These are phyloP conservation scores for Agapornis roseicollis DNA, from an alignment of 2,113 vertebrate genomes.

Conservation along the genomic window DNA sequence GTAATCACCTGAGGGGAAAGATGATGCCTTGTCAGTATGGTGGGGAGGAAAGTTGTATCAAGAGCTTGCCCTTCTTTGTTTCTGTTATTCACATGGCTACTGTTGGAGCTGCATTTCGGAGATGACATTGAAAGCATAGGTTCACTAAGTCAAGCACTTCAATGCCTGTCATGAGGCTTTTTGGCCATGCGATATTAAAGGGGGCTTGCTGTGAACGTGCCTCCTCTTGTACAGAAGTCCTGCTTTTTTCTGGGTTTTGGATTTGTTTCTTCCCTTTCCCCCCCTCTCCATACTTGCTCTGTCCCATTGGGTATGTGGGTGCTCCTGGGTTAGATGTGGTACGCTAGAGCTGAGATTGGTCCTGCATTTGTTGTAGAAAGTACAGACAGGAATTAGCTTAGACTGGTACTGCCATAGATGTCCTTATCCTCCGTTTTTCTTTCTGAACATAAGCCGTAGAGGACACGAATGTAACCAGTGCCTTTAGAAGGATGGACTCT, in stretches of 20 bases:
- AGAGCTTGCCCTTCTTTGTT: background rate
- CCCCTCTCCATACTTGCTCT: background rate
- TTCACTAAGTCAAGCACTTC: background rate
- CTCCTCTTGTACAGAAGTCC: background rate
- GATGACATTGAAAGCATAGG: background rate
- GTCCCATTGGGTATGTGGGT: background rate
- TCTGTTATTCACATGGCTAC: background rate
- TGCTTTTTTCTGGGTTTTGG: background rate
- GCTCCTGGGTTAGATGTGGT: background rate
- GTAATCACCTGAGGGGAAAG: background rate
- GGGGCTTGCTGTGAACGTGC: background rate
- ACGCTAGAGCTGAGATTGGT: background rate
- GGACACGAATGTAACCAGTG: background rate
- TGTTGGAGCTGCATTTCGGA: background rate
- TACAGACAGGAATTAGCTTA: background rate
- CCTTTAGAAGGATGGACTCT: background rate
- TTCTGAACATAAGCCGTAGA: background rate
- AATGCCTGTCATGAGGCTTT: background rate
- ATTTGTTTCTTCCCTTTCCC: fast-evolving
- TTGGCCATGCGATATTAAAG: background rate
- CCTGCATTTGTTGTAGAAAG: background rate
- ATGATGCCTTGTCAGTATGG: background rate
- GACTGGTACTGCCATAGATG: background rate
- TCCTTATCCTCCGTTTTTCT: background rate
- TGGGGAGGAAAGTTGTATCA: background rate